Conservation (phyloP, 2,113 vertebrate species). For the Sylvicapra grimmia region DNA sequence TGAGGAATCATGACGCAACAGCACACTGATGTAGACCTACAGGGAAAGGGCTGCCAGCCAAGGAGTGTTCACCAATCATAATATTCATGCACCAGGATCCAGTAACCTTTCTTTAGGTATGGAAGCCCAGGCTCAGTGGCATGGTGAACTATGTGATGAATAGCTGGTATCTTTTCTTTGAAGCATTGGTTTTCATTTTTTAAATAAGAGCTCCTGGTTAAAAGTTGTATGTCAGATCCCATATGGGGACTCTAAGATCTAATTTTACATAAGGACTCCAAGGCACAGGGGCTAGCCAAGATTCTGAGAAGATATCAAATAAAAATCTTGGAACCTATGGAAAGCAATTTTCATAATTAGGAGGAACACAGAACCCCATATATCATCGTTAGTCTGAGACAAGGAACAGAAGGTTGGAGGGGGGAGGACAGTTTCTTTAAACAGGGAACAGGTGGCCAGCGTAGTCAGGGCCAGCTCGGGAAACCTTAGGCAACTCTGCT, state of each 20-base stretch:
- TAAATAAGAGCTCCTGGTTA: conserved; percentile 50
- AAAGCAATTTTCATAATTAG: conserved; percentile 67
- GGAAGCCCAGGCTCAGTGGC: neutral
- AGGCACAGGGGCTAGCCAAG: conserved; percentile 60
- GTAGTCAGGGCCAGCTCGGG: conserved; percentile 59
- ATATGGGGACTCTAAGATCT: conserved; percentile 50
- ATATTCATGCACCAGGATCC: fast-evolving
- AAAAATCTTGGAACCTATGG: conserved; percentile 55
- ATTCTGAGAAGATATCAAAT: conserved; percentile 56
- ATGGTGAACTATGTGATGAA: neutral
- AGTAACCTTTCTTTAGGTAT: neutral
- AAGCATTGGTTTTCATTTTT: neutral
- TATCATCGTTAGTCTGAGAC: conserved; percentile 78
- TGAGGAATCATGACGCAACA: neutral
- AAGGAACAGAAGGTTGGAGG: conserved; percentile 78
- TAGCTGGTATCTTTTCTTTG: neutral
- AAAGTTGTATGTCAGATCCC: conserved; percentile 43
- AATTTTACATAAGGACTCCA: conserved; percentile 51
- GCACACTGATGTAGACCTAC: neutral
- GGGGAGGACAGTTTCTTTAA: conserved; percentile 69
- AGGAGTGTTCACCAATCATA: fast-evolving
- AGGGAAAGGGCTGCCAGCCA: neutral
- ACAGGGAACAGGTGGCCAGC: conserved; percentile 75
- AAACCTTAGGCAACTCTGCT: conserved; percentile 56
- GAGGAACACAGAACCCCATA: conserved; percentile 65